A percentile compares a stretch with the other conserved stretches of the same genome.
phyloP scores from a whole-genome alignment of 2,113 vertebrate genomes.

The Antechinus stuartii region DNA sequence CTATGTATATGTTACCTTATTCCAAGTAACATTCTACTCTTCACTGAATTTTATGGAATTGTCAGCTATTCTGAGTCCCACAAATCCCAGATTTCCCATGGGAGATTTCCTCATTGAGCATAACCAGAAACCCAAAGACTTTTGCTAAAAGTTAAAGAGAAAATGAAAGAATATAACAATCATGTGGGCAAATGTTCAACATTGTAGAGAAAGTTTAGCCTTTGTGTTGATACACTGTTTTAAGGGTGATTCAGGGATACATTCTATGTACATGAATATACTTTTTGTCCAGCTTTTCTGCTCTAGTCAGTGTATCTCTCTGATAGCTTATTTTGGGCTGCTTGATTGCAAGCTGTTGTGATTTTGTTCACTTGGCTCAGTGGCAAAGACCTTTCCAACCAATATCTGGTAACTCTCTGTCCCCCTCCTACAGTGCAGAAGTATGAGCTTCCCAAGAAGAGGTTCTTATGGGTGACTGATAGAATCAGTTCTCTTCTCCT shows the following conservation, averaged over 20 bases:
- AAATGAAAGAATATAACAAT: neutral
- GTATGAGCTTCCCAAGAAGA: slow-evolving; percentile 1
- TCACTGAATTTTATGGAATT: slow-evolving; percentile 24
- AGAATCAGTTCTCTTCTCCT: neutral
- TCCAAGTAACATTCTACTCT: neutral
- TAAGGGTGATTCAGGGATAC: slow-evolving; percentile 3
- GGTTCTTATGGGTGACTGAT: neutral
- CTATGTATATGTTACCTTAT: slow-evolving; percentile 32
- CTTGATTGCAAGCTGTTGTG: slow-evolving; percentile 20
- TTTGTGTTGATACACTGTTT: neutral
- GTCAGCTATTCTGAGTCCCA: neutral
- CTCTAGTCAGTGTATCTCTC: slow-evolving; percentile 13
- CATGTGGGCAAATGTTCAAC: neutral
- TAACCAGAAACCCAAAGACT: slow-evolving; percentile 7
- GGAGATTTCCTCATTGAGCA: slow-evolving; percentile 7
- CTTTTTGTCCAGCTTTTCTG: neutral
- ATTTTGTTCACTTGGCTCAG: slow-evolving; percentile 47
- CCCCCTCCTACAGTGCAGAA: neutral
- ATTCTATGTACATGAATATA: neutral
- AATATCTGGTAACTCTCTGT: neutral
- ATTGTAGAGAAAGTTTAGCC: slow-evolving; percentile 14
- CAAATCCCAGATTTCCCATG: slow-evolving; percentile 18
- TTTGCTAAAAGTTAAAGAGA: slow-evolving; percentile 15
- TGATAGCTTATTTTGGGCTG: neutral
- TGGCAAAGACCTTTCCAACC: slow-evolving; percentile 8